These are phyloP conservation scores for Mimachlamys varia DNA, from an alignment of 2,888 invertebrate species.

Conservation along the genomic window DNA sequence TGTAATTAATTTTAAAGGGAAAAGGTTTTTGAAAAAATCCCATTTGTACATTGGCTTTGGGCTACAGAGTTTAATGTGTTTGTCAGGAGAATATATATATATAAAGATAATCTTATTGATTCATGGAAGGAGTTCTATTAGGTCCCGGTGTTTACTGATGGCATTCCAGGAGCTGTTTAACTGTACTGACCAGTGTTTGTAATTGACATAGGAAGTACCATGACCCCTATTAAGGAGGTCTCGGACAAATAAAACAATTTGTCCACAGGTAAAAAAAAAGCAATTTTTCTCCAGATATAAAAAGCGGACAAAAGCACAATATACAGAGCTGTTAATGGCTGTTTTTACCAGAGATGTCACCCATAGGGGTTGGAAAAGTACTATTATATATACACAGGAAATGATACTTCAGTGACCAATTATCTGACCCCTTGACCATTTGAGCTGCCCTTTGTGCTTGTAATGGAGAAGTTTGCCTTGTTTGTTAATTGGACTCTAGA, in stretches of 20 bases:
- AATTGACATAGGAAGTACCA: neutral
- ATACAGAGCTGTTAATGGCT: neutral
- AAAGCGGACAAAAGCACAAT: neutral
- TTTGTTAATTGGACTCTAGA: neutral
- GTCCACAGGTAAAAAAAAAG: neutral
- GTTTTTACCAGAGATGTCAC: neutral
- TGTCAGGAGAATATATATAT: neutral
- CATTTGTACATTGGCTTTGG: neutral
- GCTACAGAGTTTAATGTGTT: neutral
- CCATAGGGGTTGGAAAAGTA: neutral
- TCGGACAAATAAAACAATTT: neutral
- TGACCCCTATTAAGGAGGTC: neutral
- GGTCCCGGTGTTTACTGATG: neutral
- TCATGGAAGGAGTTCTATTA: neutral
- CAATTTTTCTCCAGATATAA: neutral
- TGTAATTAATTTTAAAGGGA: neutral
- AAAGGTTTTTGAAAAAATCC: neutral
- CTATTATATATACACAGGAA: conserved; percentile 21
- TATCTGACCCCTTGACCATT: conserved; percentile 21
- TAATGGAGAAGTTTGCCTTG: neutral
- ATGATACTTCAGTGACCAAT: neutral
- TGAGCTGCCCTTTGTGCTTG: conserved; percentile 7
- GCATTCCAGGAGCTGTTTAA: conserved; percentile 4
- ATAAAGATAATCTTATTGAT: neutral
- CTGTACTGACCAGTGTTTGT: neutral